Conservation (phyloP, 1,140 invertebrate species). For the Rhynchophorus ferrugineus region DNA sequence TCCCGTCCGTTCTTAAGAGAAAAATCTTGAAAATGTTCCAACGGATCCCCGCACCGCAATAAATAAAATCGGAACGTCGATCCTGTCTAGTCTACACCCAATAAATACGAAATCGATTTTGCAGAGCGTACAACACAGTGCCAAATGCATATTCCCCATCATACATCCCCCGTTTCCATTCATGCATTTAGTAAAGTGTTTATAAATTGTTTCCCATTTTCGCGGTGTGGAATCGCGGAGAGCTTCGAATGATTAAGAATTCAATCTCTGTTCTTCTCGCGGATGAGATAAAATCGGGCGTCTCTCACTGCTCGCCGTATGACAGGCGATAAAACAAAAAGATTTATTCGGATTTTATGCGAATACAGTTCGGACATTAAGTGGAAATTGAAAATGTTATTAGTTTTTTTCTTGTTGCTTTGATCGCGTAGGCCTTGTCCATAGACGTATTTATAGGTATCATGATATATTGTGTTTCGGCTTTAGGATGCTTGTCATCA, state of each 20-base stretch:
- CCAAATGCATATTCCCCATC: slow-evolving; percentile 5
- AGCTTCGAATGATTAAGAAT: slow-evolving; percentile 5
- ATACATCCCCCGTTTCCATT: neutral
- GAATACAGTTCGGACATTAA: too few relatives aligned
- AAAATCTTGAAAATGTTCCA: too few relatives aligned
- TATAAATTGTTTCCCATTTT: slow-evolving; percentile 8
- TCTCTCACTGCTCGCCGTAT: neutral
- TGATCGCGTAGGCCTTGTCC: too few relatives aligned
- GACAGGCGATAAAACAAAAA: neutral
- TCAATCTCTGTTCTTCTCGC: neutral
- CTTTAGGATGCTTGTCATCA: too few relatives aligned
- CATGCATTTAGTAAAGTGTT: slow-evolving; percentile 3
- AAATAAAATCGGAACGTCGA: neutral
- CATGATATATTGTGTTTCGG: too few relatives aligned
- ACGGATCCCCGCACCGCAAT: neutral
- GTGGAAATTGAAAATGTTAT: too few relatives aligned
- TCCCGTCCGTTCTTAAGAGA: too few relatives aligned
- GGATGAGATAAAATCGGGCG: neutral
- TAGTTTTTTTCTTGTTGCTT: too few relatives aligned
- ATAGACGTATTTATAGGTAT: too few relatives aligned
- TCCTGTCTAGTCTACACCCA: neutral
- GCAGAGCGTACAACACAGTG: neutral
- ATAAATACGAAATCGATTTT: slow-evolving; percentile 4
- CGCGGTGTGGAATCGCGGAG: neutral
- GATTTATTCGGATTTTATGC: too few relatives aligned